Evolutionary conservation across 1,140 invertebrate genomes (phyloP).

Genomic region (Samia ricini): DNA sequence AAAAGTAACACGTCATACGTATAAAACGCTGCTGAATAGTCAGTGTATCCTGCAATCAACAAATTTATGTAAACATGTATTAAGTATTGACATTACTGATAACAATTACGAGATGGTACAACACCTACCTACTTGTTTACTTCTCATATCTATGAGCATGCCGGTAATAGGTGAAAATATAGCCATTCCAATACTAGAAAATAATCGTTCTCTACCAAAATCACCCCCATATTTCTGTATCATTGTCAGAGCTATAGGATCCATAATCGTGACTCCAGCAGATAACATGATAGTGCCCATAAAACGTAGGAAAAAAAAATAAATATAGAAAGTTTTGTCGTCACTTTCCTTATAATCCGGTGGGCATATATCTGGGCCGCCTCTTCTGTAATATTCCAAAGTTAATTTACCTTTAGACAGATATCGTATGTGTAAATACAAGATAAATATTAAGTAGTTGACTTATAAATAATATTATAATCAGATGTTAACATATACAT

Average conservation of each 20-base stretch:
- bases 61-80: slow-evolving; percentile 49
- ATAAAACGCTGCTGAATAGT: slow-evolving; percentile 88
- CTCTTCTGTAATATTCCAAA: slow-evolving; percentile 71
- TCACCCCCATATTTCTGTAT: slow-evolving; percentile 88
- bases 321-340: slow-evolving; percentile 87
- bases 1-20: slow-evolving; percentile 84
- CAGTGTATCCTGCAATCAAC: slow-evolving; percentile 81
- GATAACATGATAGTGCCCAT: slow-evolving; percentile 86
- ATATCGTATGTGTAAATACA: slow-evolving; percentile 25
- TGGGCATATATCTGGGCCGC: slow-evolving; percentile 85
- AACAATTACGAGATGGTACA: slow-evolving; percentile 51
- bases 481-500: slow-evolving; percentile 13
- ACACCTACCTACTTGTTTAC: slow-evolving; percentile 76
- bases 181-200: slow-evolving; percentile 88
- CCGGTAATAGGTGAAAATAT: slow-evolving; percentile 90
- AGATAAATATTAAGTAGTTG: slow-evolving; percentile 27
- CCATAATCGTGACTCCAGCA: slow-evolving; percentile 88
- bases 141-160: slow-evolving; percentile 84
- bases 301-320: slow-evolving; percentile 85
- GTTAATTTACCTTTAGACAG: slow-evolving; percentile 35
- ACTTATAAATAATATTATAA: slow-evolving; percentile 27
- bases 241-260: slow-evolving; percentile 89
- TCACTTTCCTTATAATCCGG: slow-evolving; percentile 86
- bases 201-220: slow-evolving; percentile 88
- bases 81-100: slow-evolving; percentile 64